phyloP scores from a whole-genome alignment of 2,113 vertebrate species.

The Oncorhynchus keta region DNA sequence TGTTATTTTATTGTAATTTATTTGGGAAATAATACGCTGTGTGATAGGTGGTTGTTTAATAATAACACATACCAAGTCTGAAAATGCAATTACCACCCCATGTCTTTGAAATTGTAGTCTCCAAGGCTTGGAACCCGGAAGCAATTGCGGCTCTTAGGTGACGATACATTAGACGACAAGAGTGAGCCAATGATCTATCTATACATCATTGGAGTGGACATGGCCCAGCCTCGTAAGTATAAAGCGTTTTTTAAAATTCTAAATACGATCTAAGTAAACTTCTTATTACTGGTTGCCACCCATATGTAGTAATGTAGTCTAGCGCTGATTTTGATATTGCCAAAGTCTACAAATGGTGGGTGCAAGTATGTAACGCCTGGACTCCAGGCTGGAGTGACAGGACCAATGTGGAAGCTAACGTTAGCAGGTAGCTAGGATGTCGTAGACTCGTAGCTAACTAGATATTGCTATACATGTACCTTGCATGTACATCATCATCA shows the following conservation, averaged over 20 bases:
- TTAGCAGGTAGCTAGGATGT: too few species aligned
- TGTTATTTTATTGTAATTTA: too few species aligned
- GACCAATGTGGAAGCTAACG: too few species aligned
- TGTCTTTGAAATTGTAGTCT: conserved; percentile 12
- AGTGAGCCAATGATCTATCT: conserved; percentile 8
- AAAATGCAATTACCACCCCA: background rate
- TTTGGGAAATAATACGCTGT: too few species aligned
- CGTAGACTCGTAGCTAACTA: too few species aligned
- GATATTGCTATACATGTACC: too few species aligned
- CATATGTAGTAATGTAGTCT: too few species aligned
- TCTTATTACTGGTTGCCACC: background rate
- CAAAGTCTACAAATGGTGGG: too few species aligned
- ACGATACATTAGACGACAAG: conserved; percentile 73
- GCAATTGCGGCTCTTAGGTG: conserved; percentile 63
- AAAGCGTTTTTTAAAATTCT: background rate
- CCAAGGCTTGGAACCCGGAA: conserved; percentile 61
- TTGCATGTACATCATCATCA: too few species aligned
- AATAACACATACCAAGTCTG: background rate
- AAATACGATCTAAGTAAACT: fast-evolving
- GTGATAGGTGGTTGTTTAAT: background rate
- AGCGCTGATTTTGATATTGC: too few species aligned
- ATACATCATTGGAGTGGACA: conserved; percentile 27
- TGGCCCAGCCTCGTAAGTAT: conserved; percentile 74
- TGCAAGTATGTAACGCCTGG: too few species aligned
- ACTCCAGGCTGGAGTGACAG: too few species aligned